Conservation (phyloP, 2,888 invertebrate species). For the Octodonta nipae region DNA sequence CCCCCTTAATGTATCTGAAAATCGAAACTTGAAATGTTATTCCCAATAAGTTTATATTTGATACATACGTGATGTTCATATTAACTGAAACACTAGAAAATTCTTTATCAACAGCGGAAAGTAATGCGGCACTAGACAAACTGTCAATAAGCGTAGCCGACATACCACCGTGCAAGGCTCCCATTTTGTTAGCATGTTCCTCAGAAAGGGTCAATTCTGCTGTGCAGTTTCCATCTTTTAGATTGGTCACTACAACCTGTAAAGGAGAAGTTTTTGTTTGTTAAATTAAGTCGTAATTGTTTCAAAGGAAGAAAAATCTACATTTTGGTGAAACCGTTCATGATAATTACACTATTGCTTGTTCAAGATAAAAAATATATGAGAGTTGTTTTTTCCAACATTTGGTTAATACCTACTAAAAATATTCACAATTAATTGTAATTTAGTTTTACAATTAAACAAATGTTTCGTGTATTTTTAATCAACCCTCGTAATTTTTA, state of each 20-base stretch:
- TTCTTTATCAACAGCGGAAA: slow-evolving; percentile 40
- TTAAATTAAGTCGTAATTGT: too few relatives aligned
- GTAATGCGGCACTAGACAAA: slow-evolving; percentile 64
- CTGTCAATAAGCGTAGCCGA: slow-evolving; percentile 66
- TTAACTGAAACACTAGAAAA: slow-evolving; percentile 71
- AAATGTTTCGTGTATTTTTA: too few relatives aligned
- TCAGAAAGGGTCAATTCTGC: slow-evolving; percentile 63
- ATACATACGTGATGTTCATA: slow-evolving; percentile 60
- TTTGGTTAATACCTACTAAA: too few relatives aligned
- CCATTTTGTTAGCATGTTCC: slow-evolving; percentile 61
- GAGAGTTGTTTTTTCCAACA: too few relatives aligned
- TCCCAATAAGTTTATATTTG: slow-evolving; percentile 1
- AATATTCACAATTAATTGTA: too few relatives aligned
- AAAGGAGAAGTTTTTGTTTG: too few relatives aligned
- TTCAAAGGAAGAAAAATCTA: too few relatives aligned
- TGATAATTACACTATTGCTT: too few relatives aligned
- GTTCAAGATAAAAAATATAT: too few relatives aligned
- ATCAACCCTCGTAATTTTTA: too few relatives aligned
- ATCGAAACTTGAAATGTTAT: slow-evolving; percentile 4
- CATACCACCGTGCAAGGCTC: slow-evolving; percentile 74
- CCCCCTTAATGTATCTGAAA: slow-evolving; percentile 64
- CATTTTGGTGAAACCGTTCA: too few relatives aligned
- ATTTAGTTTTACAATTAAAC: too few relatives aligned
- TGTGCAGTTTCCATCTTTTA: slow-evolving; percentile 48
- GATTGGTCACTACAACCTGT: background rate